These are phyloP conservation scores for Empidonax alnorum DNA, from an alignment of 2,113 vertebrate species.

Conservation along the genomic window DNA sequence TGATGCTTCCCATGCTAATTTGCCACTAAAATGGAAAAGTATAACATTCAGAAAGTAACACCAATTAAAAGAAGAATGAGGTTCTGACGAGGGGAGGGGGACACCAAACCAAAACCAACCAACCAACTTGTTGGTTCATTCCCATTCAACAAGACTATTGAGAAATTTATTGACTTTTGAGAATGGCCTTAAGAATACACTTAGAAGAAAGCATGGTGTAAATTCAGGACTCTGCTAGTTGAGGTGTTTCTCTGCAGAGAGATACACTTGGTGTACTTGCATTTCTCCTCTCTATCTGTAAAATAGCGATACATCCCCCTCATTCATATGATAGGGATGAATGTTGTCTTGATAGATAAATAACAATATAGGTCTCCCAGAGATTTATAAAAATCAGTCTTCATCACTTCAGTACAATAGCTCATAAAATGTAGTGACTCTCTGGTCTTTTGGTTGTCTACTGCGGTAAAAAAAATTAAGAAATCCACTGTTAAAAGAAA, in stretches of 20 bases:
- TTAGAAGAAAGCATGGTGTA: background rate
- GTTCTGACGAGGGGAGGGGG: background rate
- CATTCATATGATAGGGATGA: background rate
- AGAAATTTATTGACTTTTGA: background rate
- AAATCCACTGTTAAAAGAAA: background rate
- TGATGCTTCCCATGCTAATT: background rate
- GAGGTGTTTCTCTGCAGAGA: background rate
- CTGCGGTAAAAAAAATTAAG: background rate
- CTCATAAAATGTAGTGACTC: background rate
- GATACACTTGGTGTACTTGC: background rate
- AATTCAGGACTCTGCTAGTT: background rate
- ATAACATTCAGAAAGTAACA: background rate
- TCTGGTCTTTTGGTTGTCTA: background rate
- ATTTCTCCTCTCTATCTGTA: background rate
- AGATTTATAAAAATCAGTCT: background rate
- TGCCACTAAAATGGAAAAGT: background rate
- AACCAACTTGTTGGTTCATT: background rate
- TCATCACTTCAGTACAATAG: background rate
- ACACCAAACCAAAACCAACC: background rate
- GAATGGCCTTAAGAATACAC: background rate
- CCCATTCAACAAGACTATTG: background rate
- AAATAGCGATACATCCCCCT: background rate
- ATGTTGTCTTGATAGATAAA: background rate
- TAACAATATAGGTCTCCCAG: background rate
- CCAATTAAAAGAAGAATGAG: background rate